Evolutionary conservation across 2,797 vertebrate genomes (phyloP), one percentile per base, ranked within the genome.

Genomic region (Chelon labrosus): DNA sequence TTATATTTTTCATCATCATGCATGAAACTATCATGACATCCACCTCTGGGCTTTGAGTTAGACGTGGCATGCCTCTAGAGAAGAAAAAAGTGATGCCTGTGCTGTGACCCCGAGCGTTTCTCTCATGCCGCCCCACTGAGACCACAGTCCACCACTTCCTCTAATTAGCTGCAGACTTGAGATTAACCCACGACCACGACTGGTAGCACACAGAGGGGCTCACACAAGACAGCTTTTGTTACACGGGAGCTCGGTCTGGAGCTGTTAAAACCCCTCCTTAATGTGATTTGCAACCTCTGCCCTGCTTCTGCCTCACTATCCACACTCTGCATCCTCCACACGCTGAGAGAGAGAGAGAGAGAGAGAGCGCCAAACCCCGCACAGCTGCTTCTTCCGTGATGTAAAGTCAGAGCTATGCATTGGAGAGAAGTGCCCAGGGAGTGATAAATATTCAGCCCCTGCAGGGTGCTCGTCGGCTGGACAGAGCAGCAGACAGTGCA

Each of bases 371-470:
- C 87, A 89, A 91, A 83, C 66, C 84, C 77, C 13, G 63, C 54
- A 80, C 94, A 94, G 93, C 94, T 95, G 95, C 91, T 94, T 94
- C 93, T 94, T 92, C 81, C 17, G 76, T 95, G 93, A 95, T 91
- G 92, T 93, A 91, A 93, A 91, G 87, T 65, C 56, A 19, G 85
- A 94, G 92, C 74, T 91, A 94, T 94, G 90, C 73, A 62, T 88
- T 12, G 56, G 67, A 78, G 84, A 77, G 73, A 75, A 88, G 82
- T 38, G 70, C 51, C 58, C 37, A 16, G 85, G 80, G 90, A 83
- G 81, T 54, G 80, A 87, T 92, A 86, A 92, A 91, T 90, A 88
- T 70, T 49, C n/a, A 2, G 56, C 67, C 85, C 71, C 79, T 22
- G 70, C 82, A 74, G 88, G 88, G 87, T 71, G 79, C 79, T 73